Base-by-base conservation (phyloP, 2,888 invertebrate genomes). In the Smittia aterrima region DNA sequence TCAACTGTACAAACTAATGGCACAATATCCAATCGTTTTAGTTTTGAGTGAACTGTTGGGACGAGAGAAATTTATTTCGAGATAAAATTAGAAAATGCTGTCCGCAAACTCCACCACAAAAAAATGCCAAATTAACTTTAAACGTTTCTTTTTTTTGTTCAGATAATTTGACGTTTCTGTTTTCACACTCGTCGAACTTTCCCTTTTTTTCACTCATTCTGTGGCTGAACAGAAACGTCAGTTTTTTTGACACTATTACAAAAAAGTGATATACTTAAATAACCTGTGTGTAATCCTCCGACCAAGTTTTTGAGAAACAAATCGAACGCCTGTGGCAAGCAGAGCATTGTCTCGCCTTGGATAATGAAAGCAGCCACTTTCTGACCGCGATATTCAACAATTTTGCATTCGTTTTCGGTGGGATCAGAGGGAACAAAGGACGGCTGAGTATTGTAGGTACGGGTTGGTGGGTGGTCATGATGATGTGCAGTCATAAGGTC, bases 1-100 rank as follows among this genome's bases (percentile, higher is more conserved):
- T 99, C 99, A 83, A 99, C 99, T 87, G 99, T 99, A 88, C 99
- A 99, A 81, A 99, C 98, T 80, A 98, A 88, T 78, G 98, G 98
- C 82, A 96, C 95, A 86, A 99, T 98, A 88, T 98, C 98, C 83
- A 99, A 89, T 79, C 99, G 89, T 87, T 98, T 99, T 80, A 99
- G 89, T 85, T 99, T 99, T 74, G 99, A 99, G 85, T 99, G 99
- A 82, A 99, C 98, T 77, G 40, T 40, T 16, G 54, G 24, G 20
- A 66, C 18, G 32, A 24, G 47, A 66, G 32, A 25, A 66, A 66
- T 66, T 41, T 3, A 22, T 22, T 7, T 2, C 22, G 22, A 22
- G 18, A 47, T 6, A n/a, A 18, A 58, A 58, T 58, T 58, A 18
- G n/a, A 7, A 58, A 58, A 22, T 6, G 22, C 18, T 58, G 58